phyloP scores from a whole-genome alignment of 2,113 vertebrate genomes.

The Garra rufa region DNA sequence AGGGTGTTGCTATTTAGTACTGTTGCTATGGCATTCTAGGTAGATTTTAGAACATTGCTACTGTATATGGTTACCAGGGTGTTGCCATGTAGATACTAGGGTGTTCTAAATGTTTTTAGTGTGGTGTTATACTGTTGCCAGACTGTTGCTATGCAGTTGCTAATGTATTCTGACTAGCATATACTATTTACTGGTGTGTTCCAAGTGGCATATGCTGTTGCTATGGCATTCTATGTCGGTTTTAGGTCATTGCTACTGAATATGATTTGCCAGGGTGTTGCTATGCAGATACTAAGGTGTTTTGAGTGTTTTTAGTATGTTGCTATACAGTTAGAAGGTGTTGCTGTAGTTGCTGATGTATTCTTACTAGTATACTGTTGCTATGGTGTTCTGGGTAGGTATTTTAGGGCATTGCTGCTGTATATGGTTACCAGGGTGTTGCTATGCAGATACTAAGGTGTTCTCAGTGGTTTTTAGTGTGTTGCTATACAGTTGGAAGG shows the following conservation, averaged over 20 bases:
- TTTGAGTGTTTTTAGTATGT: too few relatives aligned
- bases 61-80: background rate
- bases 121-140: too few relatives aligned
- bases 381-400: background rate
- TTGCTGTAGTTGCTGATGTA: too few relatives aligned
- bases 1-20: background rate
- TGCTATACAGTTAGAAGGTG: too few relatives aligned
- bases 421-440: background rate
- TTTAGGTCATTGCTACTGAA: too few relatives aligned
- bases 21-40: background rate
- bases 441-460: background rate
- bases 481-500: too few relatives aligned
- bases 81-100: background rate
- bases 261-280: background rate
- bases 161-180: too few relatives aligned
- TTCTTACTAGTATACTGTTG: background rate
- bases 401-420: background rate
- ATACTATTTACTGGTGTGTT: too few relatives aligned
- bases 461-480: background rate
- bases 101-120: too few relatives aligned
- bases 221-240: too few relatives aligned
- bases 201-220: background rate
- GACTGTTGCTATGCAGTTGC: background rate
- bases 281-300: too few relatives aligned
- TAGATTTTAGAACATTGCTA: too few relatives aligned